Percentiles rank a stretch among this genome's conserved stretches.
phyloP scores from a whole-genome alignment of 1,140 invertebrate genomes.

The Dryas iulia region DNA sequence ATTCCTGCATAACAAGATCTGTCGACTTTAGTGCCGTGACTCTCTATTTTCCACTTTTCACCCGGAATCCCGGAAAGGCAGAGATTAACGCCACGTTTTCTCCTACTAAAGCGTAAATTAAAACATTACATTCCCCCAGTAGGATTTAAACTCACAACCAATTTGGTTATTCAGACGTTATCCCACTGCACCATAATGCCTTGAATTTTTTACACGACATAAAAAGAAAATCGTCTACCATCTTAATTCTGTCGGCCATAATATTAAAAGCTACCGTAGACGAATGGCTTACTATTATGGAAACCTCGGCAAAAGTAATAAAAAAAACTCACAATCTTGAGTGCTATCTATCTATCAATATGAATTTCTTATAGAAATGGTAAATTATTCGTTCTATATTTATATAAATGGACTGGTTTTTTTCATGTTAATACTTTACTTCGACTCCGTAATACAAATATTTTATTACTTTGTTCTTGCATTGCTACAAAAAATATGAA shows the following conservation, averaged over 20 bases:
- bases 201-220: no score
- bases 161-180: no score
- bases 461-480: background rate
- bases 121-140: no score
- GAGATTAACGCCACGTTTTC: no score
- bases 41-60: no score
- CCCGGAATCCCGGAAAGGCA: no score
- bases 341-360: background rate
- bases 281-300: slow-evolving; percentile 1
- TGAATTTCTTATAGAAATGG: slow-evolving; percentile 2
- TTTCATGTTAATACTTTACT: background rate
- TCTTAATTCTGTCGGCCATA: background rate
- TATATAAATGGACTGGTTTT: background rate
- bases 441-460: background rate
- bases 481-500: background rate
- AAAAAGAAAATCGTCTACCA: no score
- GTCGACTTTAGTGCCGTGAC: no score
- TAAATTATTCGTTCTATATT: background rate
- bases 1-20: no score
- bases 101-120: no score
- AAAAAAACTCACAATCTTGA: background rate
- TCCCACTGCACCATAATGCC: no score
- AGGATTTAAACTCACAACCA: no score
- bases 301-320: background rate
- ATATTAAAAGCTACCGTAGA: slow-evolving; percentile 1